Evolutionary conservation across 2,888 invertebrate species (phyloP), one percentile per base, ranked within the genome.

Genomic region (Elmis aenea): DNA sequence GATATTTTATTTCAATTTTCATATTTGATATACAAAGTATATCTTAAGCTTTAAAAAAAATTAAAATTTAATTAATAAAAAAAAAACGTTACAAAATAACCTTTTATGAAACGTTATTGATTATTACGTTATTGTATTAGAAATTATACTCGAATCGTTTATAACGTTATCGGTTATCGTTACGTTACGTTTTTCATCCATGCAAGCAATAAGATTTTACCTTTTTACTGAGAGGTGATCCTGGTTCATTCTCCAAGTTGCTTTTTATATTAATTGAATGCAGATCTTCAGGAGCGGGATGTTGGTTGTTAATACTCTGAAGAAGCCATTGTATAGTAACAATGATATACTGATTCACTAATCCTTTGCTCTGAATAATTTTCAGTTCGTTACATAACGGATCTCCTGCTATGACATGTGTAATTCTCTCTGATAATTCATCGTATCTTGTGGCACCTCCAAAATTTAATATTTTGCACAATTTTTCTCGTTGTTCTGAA

Each of bases 391-490:
- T 54, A 14, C 68, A 65, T 5, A 69, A 61, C 4, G 73, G 62
- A 43, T 82, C 77, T 0, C 82, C 85, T 2, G 86, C 75, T 18
- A 92, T 77, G 2, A 87, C 79, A 67, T 94, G 94, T 1, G 91
- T 87, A 2, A 88, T 71, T 40, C 83, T 76, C 43, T 83, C 83
- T 51, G 81, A 81, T 22, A 90, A 74, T 32, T 79, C 76, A 59
- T 85, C 84, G 57, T 85, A 79, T 33, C 91, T 76, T 10, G 85
- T 85, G 13, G 88, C 93, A n/a, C 91, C 90, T 31, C 85, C 83
- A 3, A 79, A 75, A 59, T 85, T 86, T 11, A 88, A 67, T 27
- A 87, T 75, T 50, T 74, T 75, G 43, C 77, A 74, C 3, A 88
- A 55, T 61, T 83, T 85, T 45, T 86, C 85, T 8, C 76, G 67